Percentiles rank a stretch among this genome's conserved stretches.
Evolutionary conservation across 2,888 invertebrate species (phyloP).

Genomic region (Pristionchus exspectatus): DNA sequence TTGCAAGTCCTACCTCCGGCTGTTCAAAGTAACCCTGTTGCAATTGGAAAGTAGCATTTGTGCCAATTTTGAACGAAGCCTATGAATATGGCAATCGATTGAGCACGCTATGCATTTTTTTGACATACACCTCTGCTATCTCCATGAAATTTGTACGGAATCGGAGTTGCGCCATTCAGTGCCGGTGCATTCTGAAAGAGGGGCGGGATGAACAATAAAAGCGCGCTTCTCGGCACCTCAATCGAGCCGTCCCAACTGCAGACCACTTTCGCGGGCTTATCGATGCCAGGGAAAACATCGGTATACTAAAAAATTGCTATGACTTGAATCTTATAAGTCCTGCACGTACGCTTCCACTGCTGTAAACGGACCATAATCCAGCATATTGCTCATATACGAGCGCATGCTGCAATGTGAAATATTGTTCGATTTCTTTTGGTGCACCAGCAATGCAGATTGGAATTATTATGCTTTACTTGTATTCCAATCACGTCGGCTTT

Average conservation of each 20-base stretch:
- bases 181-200: neutral
- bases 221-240: too few species aligned
- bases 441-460: too few species aligned
- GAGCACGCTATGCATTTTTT: neutral
- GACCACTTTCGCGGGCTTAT: too few species aligned
- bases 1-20: neutral
- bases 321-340: neutral
- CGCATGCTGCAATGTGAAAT: neutral
- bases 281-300: too few species aligned
- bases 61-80: neutral
- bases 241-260: too few species aligned
- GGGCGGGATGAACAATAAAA: too few species aligned
- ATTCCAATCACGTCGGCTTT: neutral
- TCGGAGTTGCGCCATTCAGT: neutral
- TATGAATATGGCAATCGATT: neutral
- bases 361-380: neutral
- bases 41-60: neutral
- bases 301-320: neutral
- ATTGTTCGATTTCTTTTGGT: too few species aligned
- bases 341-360: neutral
- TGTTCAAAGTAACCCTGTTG: neutral
- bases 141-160: neutral
- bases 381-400: neutral
- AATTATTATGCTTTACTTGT: too few species aligned
- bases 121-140: neutral